Evolutionary conservation across 2,888 invertebrate genomes (phyloP).

Genomic region (Agrochola lychnidis): DNA sequence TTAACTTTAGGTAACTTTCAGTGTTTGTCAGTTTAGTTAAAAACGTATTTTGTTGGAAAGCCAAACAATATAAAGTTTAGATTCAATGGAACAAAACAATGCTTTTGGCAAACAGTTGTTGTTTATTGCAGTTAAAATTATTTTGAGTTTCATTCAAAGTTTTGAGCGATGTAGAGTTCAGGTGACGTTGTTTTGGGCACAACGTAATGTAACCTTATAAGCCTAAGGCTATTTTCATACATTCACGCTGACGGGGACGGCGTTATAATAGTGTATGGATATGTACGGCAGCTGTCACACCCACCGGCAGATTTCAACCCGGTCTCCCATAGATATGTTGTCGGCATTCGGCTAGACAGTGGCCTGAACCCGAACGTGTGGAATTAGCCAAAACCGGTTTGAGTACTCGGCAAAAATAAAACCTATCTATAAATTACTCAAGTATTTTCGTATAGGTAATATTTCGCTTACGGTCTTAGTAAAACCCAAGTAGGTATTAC

Average conservation of each 20-base stretch:
- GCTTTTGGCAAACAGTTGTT: slow-evolving; percentile 22
- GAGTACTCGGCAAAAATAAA: background rate
- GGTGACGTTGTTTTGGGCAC: background rate
- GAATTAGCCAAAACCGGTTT: background rate
- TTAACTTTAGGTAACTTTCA: slow-evolving; percentile 21
- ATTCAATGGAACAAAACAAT: slow-evolving; percentile 41
- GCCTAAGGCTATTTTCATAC: background rate
- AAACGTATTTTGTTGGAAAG: slow-evolving; percentile 23
- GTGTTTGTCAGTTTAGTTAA: slow-evolving; percentile 37
- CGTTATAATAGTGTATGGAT: background rate
- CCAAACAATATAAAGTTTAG: slow-evolving; percentile 34
- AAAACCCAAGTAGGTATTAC: slow-evolving; percentile 26
- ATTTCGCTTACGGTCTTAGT: slow-evolving; percentile 1
- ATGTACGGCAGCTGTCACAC: background rate
- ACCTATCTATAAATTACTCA: background rate
- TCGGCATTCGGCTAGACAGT: background rate
- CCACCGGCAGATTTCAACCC: background rate
- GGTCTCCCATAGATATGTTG: background rate
- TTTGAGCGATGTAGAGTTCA: slow-evolving; percentile 2
- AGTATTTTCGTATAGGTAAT: slow-evolving; percentile 14
- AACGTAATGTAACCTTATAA: background rate
- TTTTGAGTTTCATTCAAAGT: slow-evolving; percentile 34
- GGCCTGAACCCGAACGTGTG: background rate
- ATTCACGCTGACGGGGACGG: background rate
- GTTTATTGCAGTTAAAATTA: slow-evolving; percentile 23